Base-by-base conservation (phyloP, 92 coral and sea anemone genomes). In the Epizoanthus stellaris region DNA sequence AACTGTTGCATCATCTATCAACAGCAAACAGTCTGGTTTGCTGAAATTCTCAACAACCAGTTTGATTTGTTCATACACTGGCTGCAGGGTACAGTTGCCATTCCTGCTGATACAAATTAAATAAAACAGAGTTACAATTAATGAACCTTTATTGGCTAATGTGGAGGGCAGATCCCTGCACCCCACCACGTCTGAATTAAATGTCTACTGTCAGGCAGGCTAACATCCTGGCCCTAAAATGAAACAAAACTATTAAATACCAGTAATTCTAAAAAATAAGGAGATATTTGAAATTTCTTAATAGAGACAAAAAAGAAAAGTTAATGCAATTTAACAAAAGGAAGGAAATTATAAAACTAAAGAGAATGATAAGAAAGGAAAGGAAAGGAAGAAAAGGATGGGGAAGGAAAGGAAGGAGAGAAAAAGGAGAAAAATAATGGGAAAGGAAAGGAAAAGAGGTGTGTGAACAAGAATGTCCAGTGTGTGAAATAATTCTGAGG, bases 1-100 rank as follows among this genome's bases (percentile, higher is more conserved):
- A 54, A 89, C 73, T 10, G 95, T 85, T 10, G 90, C 10, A 67
- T 96, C 97, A 88, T 96, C 99, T 67, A 96, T 85, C 47, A 94
- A 71, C 68, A 96, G 23, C 17, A 96, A 85, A 81, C 91, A 94
- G 6, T 70, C 61, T 20, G 97, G 99, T 56, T 86, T 76, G 72
- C 34, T 69, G 45, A 67, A 90, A 16, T 85, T 67, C 12, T 81
- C 86, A n/a, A 93, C 73, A n/a, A 77, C 88, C 10, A 69, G 38
- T 73, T 76, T 87, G 61, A 94, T 88, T 67, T 87, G 90, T 43
- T 93, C 81, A 79, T 88, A 94, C 9, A 96, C 67, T 42, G 86
- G 74, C 73, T 96, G 93, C 39, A 96, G 95, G 21, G 93, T 91
- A 58, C 94, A 96, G 34, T 17, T 76, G 9, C 52, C 60, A 52